Base-by-base conservation (phyloP, 2,888 invertebrate genomes). In the Trachelus troglodyta region DNA sequence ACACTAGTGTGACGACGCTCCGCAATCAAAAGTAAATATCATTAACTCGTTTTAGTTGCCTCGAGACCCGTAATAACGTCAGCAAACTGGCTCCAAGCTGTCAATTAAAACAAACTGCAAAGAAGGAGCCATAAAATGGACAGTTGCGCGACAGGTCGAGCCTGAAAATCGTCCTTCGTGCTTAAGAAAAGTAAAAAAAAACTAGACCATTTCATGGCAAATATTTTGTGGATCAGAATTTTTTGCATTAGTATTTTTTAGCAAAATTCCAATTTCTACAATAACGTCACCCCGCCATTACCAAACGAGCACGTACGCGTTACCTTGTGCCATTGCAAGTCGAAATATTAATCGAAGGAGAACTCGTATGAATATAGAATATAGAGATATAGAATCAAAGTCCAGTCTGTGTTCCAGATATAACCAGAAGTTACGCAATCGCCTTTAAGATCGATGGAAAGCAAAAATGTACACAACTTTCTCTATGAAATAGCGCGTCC, bases 401-500 rank as follows among this genome's bases (percentile, higher is more conserved):
- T 56, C 56, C 56, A 56, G 56, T 56, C 56, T 12, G 85, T 84
- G 82, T 73, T 11, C 75, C 77, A 85, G 85, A 88, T 87, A 86
- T 81, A 83, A 83, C 82, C 77, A 81, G 74, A 75, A 74, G 85
- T 89, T 89, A 85, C 83, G 87, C 80, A 88, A 89, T 71, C 71
- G 80, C 78, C 79, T 78, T 79, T 81, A 82, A 83, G 85, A 89
- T 89, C 89, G 87, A 89, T 89, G 87, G 88, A 90, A 90, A 89
- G 90, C 84, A 89, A 88, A 88, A 88, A 87, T 87, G 84, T 87
- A 85, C 84, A 82, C 86, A 86, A 91, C 91, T 91, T 91, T 91
- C 91, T 91, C 91, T 91, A 90, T 87, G 90, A 91, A 91, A 90
- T 89, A 90, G 89, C 86, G 83, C 76, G 87, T 88, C 85, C 85